Evolutionary conservation across 2,113 vertebrate genomes (phyloP), one percentile per base, ranked within the genome.

Genomic region (Leucopternis melanops): DNA sequence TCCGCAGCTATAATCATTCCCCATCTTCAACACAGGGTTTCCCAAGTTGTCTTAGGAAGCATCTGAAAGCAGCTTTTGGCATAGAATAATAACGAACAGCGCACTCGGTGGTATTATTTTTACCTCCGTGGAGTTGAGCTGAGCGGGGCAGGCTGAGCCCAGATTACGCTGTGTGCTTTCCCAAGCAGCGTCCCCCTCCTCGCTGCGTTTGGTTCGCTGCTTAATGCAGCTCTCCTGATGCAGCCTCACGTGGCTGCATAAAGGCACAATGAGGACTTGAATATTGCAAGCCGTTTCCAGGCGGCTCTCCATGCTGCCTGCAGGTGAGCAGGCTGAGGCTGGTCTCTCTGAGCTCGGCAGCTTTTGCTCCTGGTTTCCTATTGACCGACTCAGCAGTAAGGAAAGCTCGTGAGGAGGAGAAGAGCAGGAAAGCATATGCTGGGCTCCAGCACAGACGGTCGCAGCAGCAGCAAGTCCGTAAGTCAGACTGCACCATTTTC

Each of bases 401-500:
- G 54, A 86, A 80, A 67, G 90, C 73, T 55, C 31, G 57, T 32
- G 85, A 89, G 75, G 79, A 66, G 71, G 78, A 74, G 83, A 52
- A 81, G 90, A 95, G 55, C 80, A 59, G 90, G 81, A 16, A 65
- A 74, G 88, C 85, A 2, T 61, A 75, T 82, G 94, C 90, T 85
- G 91, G 83, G 97, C 97, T 97, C 52, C 75, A 91, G 95, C 96
- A 21, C 79, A 83, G 97, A 45, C 93, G 22, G 67, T 62, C 13
- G 75, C 95, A 72, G 90, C 96, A 34, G 96, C 97, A 86, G 95
- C 96, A 59, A 98, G 97, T 94, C 97, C 94, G 83, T 96, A 95
- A 98, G 96, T 93, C 96, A 98, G 98, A 98, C 98, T 98, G 98
- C 98, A 98, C 98, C 98, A 98, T 98, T 98, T 98, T 98, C 96